Evolutionary conservation across 2,888 invertebrate genomes (phyloP).

Genomic region (Rhamphomyia laevipes): DNA sequence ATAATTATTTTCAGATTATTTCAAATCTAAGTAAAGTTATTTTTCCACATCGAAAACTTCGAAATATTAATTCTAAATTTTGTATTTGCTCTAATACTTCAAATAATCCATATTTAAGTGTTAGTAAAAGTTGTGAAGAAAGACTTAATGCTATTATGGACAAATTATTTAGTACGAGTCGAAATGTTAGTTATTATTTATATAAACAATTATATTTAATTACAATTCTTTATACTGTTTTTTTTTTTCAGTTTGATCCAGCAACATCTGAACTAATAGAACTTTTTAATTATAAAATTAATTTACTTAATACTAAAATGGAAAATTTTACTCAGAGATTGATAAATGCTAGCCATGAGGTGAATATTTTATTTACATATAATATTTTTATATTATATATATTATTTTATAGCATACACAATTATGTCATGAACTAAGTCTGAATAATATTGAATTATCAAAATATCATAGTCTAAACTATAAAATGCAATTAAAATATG

Average conservation of each 20-base stretch:
- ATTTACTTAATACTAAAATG: conserved; percentile 25
- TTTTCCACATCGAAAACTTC: conserved; percentile 20
- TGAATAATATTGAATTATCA: conserved; percentile 31
- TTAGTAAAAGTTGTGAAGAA: conserved; percentile 29
- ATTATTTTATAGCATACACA: conserved; percentile 21
- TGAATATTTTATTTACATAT: conserved; percentile 7
- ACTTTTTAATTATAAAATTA: conserved; percentile 32
- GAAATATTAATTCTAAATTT: conserved; percentile 12
- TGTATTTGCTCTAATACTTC: conserved; percentile 8
- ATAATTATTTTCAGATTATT: too few relatives aligned
- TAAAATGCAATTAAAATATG: conserved; percentile 32
- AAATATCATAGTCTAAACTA: conserved; percentile 32
- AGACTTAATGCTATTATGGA: conserved; percentile 26
- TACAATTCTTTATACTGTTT: too few relatives aligned
- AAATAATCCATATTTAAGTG: conserved; percentile 29
- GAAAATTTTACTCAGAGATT: conserved; percentile 25
- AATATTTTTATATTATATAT: neutral
- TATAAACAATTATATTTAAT: too few relatives aligned
- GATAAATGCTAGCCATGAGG: conserved; percentile 28
- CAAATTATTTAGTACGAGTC: too few relatives aligned
- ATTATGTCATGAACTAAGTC: conserved; percentile 26
- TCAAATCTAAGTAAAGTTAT: neutral
- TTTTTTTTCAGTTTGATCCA: conserved; percentile 13
- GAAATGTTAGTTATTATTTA: too few relatives aligned
- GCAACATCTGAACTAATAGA: conserved; percentile 34